Conservation (phyloP, 2,113 vertebrate genomes). For the Saguinus imperator region DNA sequence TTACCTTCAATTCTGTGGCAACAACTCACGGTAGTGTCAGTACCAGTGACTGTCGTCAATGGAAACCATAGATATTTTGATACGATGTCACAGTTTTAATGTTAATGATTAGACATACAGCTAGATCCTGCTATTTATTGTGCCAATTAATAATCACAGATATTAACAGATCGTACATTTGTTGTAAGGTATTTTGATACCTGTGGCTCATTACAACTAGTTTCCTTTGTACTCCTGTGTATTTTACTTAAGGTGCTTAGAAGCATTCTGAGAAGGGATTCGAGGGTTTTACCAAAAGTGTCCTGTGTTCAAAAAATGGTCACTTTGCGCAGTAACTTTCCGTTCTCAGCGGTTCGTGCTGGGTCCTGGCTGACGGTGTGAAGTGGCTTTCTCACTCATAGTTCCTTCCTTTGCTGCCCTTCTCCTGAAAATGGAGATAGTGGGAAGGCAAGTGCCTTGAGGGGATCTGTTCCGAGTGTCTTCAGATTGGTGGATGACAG, state of each 20-base stretch:
- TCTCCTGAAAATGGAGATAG: background rate
- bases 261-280: background rate
- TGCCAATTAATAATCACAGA: background rate
- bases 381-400: background rate
- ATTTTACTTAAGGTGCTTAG: background rate
- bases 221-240: background rate
- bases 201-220: background rate
- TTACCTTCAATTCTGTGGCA: background rate
- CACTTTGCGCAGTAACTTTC: background rate
- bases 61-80: background rate
- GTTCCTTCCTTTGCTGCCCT: background rate
- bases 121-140: background rate
- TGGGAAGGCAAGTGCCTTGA: background rate
- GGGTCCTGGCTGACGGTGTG: background rate
- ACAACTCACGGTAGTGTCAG: background rate
- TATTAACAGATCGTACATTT: background rate
- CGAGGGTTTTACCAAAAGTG: background rate
- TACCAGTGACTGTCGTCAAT: background rate
- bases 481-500: background rate
- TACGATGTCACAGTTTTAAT: no score
- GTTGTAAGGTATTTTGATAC: slow-evolving; percentile 18
- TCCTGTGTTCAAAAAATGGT: background rate
- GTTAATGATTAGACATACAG: background rate
- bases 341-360: background rate
- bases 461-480: background rate